A percentile compares a stretch with the other conserved stretches of the same genome.
These are phyloP conservation scores for Oreochromis niloticus DNA, from an alignment of 2,113 vertebrate species.

Conservation along the genomic window DNA sequence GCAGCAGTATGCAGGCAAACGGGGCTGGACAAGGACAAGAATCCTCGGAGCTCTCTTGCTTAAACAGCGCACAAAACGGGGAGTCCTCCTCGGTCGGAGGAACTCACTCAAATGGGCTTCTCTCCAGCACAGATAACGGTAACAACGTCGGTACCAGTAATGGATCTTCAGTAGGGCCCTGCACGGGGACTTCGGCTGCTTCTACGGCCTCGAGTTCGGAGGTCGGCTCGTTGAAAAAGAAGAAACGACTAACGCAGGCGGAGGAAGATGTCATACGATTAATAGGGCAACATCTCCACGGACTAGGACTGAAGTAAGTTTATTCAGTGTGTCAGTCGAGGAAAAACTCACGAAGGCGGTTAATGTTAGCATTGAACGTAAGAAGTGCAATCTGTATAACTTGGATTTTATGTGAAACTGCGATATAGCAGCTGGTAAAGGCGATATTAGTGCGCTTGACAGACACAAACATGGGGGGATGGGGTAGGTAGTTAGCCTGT, in stretches of 20 bases:
- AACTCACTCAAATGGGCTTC: slow-evolving; percentile 86
- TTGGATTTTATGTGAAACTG: not conserved
- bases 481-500: slow-evolving; percentile 63
- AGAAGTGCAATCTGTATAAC: not conserved
- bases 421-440: slow-evolving; percentile 17
- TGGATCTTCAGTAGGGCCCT: slow-evolving; percentile 69
- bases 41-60: slow-evolving; percentile 80
- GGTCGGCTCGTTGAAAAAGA: slow-evolving; percentile 86
- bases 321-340: slow-evolving; percentile 31
- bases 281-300: slow-evolving; percentile 97
- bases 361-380: not conserved
- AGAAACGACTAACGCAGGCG: slow-evolving; percentile 91
- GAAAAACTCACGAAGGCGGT: not conserved
- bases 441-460: slow-evolving; percentile 48
- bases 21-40: slow-evolving; percentile 86
- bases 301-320: slow-evolving; percentile 97
- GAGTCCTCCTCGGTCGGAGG: slow-evolving; percentile 82
- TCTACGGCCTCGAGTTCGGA: slow-evolving; percentile 74
- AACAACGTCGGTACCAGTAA: slow-evolving; percentile 81
- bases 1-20: slow-evolving; percentile 91
- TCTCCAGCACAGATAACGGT: slow-evolving; percentile 77
- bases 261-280: slow-evolving; percentile 98
- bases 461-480: slow-evolving; percentile 74
- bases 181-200: slow-evolving; percentile 64
- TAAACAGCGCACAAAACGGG: slow-evolving; percentile 85